Evolutionary conservation across 1,140 invertebrate species (phyloP).

Genomic region (Leptinotarsa defecta): DNA sequence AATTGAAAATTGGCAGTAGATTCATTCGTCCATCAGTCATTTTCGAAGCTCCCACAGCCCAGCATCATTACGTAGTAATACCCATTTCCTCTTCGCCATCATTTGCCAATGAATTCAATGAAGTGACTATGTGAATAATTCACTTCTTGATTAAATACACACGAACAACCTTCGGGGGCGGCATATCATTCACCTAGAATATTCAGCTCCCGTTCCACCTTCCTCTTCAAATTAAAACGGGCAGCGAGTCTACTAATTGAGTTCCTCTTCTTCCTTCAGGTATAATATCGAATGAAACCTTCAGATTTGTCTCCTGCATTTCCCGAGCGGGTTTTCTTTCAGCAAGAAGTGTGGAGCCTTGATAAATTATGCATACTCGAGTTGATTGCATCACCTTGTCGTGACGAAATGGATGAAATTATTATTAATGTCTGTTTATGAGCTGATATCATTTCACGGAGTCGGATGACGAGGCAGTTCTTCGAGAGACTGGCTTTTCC

Average conservation of each 20-base stretch:
- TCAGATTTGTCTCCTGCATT: not conserved
- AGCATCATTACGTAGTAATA: too few relatives aligned
- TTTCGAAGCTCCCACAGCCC: too few relatives aligned
- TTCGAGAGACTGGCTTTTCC: not conserved
- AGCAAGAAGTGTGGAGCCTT: slow-evolving; percentile 5
- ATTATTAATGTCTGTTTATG: slow-evolving; percentile 18
- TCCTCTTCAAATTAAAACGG: too few relatives aligned
- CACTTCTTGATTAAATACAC: too few relatives aligned
- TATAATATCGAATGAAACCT: not conserved
- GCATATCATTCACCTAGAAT: too few relatives aligned
- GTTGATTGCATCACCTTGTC: slow-evolving; percentile 2
- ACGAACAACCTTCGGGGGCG: too few relatives aligned
- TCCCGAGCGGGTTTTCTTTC: not conserved
- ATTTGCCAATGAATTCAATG: too few relatives aligned
- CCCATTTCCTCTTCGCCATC: too few relatives aligned
- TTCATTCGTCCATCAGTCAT: too few relatives aligned
- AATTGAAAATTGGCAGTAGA: too few relatives aligned
- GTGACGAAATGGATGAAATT: slow-evolving; percentile 16
- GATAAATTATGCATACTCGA: slow-evolving; percentile 18
- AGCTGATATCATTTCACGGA: not conserved
- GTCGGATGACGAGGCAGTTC: not conserved
- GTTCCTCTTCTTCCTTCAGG: not conserved
- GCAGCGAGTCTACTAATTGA: not conserved
- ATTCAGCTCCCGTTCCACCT: too few relatives aligned
- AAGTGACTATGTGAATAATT: too few relatives aligned